Conservation (phyloP, 2,113 vertebrate species). For the Reinhardtius hippoglossoides region DNA sequence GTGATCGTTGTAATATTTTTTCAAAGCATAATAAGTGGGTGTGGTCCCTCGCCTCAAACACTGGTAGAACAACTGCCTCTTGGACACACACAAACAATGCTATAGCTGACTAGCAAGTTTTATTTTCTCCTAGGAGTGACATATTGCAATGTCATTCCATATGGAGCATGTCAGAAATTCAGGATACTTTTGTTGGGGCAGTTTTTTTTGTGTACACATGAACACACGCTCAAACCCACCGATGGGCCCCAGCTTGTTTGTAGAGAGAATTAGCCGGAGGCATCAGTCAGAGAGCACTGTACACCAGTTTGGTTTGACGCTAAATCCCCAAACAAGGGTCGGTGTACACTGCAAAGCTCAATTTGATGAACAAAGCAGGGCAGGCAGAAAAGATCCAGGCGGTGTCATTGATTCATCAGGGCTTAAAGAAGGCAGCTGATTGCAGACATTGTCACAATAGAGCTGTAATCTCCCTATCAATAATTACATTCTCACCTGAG, state of each 20-base stretch:
- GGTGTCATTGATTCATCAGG: constrained; percentile 73
- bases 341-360: constrained; percentile 72
- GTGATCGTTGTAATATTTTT: neutral
- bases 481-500: constrained; percentile 69
- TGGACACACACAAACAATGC: constrained; percentile 27
- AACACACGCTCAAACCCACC: constrained; percentile 30
- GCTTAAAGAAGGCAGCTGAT: constrained; percentile 71
- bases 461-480: constrained; percentile 74
- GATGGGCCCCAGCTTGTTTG: constrained; percentile 63
- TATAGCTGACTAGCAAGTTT: constrained; percentile 20
- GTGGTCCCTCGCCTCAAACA: constrained; percentile 54
- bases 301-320: constrained; percentile 59
- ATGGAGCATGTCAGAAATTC: constrained; percentile 26
- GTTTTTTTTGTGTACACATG: constrained; percentile 23
- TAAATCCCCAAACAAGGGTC: constrained; percentile 74
- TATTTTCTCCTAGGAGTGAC: constrained; percentile 1
- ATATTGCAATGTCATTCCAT: constrained; percentile 18
- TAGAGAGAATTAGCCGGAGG: constrained; percentile 67
- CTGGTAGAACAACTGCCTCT: constrained; percentile 24
- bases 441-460: constrained; percentile 68
- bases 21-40: constrained; percentile 30
- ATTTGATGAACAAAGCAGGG: constrained; percentile 75
- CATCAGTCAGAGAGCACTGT: constrained; percentile 53
- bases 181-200: constrained; percentile 16
- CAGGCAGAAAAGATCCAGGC: constrained; percentile 62